Evolutionary conservation across 1,140 invertebrate species (phyloP).

Genomic region (Anastrepha ludens): DNA sequence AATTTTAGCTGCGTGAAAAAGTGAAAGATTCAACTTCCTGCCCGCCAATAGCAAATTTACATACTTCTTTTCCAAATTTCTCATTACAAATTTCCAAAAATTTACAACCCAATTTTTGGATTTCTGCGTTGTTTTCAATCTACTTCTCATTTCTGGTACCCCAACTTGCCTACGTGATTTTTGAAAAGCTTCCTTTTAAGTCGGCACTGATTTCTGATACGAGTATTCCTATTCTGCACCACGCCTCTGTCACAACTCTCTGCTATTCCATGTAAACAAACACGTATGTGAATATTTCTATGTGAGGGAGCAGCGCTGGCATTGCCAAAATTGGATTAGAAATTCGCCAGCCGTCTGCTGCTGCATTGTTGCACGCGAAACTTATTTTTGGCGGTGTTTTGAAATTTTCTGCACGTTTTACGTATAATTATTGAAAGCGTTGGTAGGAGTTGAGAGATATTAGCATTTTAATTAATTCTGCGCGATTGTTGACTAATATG

Average conservation of each 20-base stretch:
- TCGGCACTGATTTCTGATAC: not conserved
- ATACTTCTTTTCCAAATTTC: too few relatives aligned
- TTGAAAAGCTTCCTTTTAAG: not conserved
- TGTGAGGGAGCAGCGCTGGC: not conserved
- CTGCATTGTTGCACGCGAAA: conserved; percentile 7
- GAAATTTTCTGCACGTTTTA: conserved; percentile 3
- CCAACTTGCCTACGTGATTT: not conserved
- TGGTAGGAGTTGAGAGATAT: not conserved
- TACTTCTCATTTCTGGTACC: too few relatives aligned
- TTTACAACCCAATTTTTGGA: too few relatives aligned
- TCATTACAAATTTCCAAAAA: too few relatives aligned
- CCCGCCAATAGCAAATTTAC: too few relatives aligned
- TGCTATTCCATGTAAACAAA: too few relatives aligned
- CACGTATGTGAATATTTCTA: not conserved
- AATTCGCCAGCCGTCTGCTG: not conserved
- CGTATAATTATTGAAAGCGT: not conserved
- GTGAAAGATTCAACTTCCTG: too few relatives aligned
- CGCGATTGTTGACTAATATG: not conserved
- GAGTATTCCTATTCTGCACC: not conserved
- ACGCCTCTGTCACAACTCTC: not conserved
- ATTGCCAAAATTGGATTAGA: conserved; percentile 18
- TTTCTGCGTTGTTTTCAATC: too few relatives aligned
- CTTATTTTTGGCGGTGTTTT: not conserved
- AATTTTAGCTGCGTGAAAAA: too few relatives aligned
- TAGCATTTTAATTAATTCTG: not conserved